A percentile compares a stretch with the other conserved stretches of the same genome.
Evolutionary conservation across 2,113 vertebrate species (phyloP).

Genomic region (Hystrix brachyura): DNA sequence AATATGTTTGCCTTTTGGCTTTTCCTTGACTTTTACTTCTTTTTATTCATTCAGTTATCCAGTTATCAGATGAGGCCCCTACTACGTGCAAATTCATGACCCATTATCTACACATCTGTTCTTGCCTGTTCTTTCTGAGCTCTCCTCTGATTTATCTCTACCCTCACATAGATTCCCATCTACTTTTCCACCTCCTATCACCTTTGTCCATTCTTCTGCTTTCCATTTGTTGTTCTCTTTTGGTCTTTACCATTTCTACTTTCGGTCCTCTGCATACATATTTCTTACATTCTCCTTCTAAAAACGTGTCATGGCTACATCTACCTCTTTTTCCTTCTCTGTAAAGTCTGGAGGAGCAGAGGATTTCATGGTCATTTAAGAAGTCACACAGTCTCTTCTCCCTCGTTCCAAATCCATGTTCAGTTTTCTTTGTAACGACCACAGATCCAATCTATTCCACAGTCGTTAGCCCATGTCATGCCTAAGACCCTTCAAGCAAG

Average conservation of each 20-base stretch:
- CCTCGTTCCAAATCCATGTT: neutral
- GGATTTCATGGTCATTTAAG: too few species aligned
- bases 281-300: neutral
- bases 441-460: neutral
- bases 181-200: neutral
- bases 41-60: neutral
- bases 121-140: neutral
- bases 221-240: too few species aligned
- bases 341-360: neutral
- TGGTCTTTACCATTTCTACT: neutral
- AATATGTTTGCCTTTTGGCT: neutral
- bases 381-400: neutral
- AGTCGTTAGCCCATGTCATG: neutral
- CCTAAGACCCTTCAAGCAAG: neutral
- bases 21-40: neutral
- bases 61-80: neutral
- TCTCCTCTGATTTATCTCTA: neutral
- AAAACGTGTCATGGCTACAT: too few species aligned
- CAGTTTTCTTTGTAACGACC: neutral
- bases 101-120: neutral
- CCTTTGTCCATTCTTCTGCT: neutral
- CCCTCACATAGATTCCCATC: neutral
- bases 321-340: neutral
- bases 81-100: fast-evolving
- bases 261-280: neutral